Evolutionary conservation across 2,113 vertebrate species (phyloP).

Genomic region (Hipposideros armiger): DNA sequence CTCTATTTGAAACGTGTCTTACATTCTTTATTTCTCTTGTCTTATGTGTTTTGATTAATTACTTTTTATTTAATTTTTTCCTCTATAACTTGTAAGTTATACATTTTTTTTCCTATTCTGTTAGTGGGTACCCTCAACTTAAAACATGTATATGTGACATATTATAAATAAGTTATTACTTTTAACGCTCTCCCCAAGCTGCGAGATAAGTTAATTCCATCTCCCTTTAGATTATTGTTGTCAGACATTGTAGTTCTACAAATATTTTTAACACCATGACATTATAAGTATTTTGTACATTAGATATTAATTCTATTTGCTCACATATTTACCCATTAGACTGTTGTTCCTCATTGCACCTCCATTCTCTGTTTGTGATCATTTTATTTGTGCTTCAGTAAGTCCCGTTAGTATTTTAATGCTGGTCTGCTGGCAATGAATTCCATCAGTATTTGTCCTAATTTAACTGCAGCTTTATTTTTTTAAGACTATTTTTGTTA

Average conservation of each 20-base stretch:
- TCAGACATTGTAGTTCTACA: not conserved
- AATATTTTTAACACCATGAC: not conserved
- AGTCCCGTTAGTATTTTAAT: not conserved
- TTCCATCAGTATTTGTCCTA: not conserved
- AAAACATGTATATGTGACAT: not conserved
- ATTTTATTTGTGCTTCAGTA: constrained; percentile 11
- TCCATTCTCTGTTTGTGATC: not conserved
- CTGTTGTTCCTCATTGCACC: not conserved
- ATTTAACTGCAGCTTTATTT: constrained; percentile 22
- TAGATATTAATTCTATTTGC: constrained; percentile 2
- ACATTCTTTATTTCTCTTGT: not conserved
- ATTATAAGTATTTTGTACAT: not conserved
- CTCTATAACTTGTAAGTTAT: not conserved
- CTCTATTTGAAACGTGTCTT: not conserved
- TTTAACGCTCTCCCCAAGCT: not conserved
- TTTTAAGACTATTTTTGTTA: constrained; percentile 19
- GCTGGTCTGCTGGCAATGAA: not conserved
- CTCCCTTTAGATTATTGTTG: not conserved
- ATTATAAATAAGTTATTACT: not conserved
- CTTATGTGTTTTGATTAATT: not conserved
- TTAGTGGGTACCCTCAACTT: not conserved
- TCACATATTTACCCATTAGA: not conserved
- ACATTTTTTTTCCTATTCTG: not conserved
- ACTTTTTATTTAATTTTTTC: constrained; percentile 6
- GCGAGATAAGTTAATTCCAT: not conserved